phyloP scores from a whole-genome alignment of 2,888 invertebrate genomes.

The Sceliomorpha sp. region DNA sequence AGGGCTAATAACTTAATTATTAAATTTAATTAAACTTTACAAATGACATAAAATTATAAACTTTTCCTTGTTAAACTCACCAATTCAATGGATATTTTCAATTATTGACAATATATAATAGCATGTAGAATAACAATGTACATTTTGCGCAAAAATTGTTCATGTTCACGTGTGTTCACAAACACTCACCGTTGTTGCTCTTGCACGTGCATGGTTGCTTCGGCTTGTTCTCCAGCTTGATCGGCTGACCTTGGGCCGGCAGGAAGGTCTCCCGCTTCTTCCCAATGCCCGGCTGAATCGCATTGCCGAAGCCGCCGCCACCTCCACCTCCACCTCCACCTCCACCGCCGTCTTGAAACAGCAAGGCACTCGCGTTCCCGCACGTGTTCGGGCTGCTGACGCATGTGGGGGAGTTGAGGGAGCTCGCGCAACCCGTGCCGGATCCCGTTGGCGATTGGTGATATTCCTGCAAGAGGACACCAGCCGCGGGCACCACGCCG shows the following conservation, averaged over 20 bases:
- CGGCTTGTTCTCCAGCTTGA: slow-evolving; percentile 75
- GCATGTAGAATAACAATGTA: no score
- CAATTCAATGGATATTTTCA: no score
- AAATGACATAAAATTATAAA: no score
- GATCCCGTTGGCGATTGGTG: slow-evolving; percentile 82
- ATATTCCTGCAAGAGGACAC: slow-evolving; percentile 77
- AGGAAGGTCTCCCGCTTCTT: slow-evolving; percentile 75
- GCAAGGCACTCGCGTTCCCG: slow-evolving; percentile 58
- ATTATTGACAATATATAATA: no score
- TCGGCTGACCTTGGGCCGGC: slow-evolving; percentile 73
- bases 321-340: no score
- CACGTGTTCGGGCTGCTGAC: slow-evolving; percentile 66
- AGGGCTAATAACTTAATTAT: no score
- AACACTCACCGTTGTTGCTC: slow-evolving; percentile 73
- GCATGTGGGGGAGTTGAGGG: slow-evolving; percentile 69
- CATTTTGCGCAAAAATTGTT: no score
- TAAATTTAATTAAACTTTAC: no score
- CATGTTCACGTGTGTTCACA: no score
- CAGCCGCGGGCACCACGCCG: slow-evolving; percentile 69
- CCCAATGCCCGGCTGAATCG: slow-evolving; percentile 61
- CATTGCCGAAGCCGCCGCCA: slow-evolving; percentile 61
- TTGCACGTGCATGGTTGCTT: slow-evolving; percentile 75
- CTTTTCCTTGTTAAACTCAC: no score
- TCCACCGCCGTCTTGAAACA: slow-evolving; percentile 68
- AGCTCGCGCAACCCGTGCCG: slow-evolving; percentile 81